These are phyloP conservation scores for Ictalurus furcatus DNA, from an alignment of 2,113 vertebrate genomes.

Conservation along the genomic window DNA sequence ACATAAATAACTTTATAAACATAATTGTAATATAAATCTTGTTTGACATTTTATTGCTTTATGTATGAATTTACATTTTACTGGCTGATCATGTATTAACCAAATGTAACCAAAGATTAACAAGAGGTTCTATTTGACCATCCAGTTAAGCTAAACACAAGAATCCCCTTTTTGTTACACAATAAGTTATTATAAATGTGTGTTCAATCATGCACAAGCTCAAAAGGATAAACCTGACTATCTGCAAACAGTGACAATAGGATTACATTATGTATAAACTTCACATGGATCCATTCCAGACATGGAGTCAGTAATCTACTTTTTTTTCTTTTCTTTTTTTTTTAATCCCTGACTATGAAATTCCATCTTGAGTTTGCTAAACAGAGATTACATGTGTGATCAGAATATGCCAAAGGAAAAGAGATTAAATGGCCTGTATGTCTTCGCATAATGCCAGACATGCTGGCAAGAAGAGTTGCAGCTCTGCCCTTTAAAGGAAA, in stretches of 20 bases:
- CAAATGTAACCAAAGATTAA: background rate
- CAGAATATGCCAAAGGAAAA: background rate
- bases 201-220: background rate
- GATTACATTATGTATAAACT: background rate
- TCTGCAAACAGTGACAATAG: background rate
- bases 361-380: background rate
- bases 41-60: constrained; percentile 3
- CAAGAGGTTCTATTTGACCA: background rate
- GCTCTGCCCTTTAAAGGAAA: background rate
- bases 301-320: background rate
- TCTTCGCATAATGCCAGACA: background rate
- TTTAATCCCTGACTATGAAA: background rate
- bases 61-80: background rate
- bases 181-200: background rate
- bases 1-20: background rate
- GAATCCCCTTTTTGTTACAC: background rate
- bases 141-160: background rate
- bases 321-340: background rate
- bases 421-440: background rate
- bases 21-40: background rate
- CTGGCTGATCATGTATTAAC: background rate
- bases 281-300: background rate
- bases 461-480: background rate
- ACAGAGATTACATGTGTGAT: background rate
- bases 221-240: background rate